These are phyloP conservation scores for Poecilobothrus nobilitatus DNA, from an alignment of 2,888 invertebrate genomes.

Conservation along the genomic window DNA sequence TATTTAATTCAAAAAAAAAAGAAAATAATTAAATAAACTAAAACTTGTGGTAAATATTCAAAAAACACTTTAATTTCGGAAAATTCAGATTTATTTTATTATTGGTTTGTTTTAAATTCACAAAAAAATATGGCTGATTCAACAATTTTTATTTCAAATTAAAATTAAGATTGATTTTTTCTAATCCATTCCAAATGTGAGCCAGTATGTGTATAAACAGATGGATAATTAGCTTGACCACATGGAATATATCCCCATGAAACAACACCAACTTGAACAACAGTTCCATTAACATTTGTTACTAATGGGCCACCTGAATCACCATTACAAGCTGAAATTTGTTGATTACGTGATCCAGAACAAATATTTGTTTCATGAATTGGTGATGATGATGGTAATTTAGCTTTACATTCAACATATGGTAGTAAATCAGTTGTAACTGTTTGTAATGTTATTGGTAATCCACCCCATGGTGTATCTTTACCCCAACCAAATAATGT, in stretches of 20 bases:
- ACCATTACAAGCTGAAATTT: constrained; percentile 44
- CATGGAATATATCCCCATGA: constrained; percentile 48
- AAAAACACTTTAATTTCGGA: no score
- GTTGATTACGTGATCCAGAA: constrained; percentile 39
- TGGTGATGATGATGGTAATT: constrained; percentile 26
- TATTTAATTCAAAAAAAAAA: no score
- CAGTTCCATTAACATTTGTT: constrained; percentile 11
- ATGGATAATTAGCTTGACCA: constrained; percentile 35
- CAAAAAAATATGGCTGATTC: no score
- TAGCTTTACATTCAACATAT: constrained; percentile 23
- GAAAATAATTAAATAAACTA: no score
- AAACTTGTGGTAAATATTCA: no score
- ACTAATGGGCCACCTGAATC: constrained; percentile 41
- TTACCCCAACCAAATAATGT: constrained; percentile 33
- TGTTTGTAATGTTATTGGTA: constrained; percentile 32
- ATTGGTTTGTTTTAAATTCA: no score
- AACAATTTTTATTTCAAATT: no score
- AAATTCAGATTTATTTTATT: no score
- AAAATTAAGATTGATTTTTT: no score
- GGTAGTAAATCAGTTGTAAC: constrained; percentile 24
- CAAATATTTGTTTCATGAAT: constrained; percentile 31
- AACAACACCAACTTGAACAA: constrained; percentile 41
- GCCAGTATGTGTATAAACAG: constrained; percentile 41
- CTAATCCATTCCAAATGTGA: constrained; percentile 35
- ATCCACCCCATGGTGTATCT: constrained; percentile 27